These are phyloP conservation scores for Lepilemur ruficaudatus DNA, from an alignment of 2,797 vertebrate species.

Conservation along the genomic window DNA sequence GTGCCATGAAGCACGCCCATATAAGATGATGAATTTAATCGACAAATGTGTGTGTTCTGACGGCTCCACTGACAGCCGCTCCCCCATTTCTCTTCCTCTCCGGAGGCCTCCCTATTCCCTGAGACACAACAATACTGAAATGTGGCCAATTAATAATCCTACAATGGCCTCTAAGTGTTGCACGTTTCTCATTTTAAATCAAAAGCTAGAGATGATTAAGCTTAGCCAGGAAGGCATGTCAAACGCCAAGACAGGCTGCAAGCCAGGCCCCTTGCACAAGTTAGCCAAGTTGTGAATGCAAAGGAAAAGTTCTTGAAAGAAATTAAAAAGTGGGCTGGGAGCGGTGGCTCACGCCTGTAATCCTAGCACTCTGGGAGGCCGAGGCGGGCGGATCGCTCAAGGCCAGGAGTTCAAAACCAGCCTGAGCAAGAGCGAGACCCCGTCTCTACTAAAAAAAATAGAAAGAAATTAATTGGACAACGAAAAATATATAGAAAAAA, in stretches of 20 bases:
- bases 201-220: not conserved
- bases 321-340: no score
- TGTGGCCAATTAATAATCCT: not conserved
- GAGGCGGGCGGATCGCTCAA: no score
- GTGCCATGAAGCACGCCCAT: not conserved
- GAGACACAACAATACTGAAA: not conserved
- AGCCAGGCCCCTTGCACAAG: not conserved
- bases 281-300: not conserved
- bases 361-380: no score
- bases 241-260: not conserved
- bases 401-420: no score
- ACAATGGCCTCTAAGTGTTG: not conserved
- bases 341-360: no score
- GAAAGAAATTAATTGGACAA: no score
- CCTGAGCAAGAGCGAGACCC: no score
- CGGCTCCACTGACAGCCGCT: not conserved
- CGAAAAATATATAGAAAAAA: no score
- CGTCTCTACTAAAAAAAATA: no score
- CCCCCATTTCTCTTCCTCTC: not conserved
- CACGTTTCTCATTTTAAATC: not conserved
- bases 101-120: not conserved
- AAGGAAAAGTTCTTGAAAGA: not conserved
- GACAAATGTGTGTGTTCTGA: not conserved
- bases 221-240: not conserved
- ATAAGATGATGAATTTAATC: not conserved